phyloP scores from a whole-genome alignment of 2,888 invertebrate species.

The Hemaris fuciformis region DNA sequence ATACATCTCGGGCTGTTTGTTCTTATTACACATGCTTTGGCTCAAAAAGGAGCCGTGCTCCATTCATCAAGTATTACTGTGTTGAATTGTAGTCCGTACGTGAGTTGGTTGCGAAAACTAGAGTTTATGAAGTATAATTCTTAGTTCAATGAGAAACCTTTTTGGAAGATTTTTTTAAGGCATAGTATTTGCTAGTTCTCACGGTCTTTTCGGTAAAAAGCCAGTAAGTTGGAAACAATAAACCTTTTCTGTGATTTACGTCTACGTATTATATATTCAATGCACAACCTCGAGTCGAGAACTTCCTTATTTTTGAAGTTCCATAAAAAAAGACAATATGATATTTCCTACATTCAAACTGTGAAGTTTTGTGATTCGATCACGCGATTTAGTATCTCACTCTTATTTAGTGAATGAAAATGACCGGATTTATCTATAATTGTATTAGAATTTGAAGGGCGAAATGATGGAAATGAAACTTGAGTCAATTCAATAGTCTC shows the following conservation, averaged over 20 bases:
- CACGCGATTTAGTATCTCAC: not conserved
- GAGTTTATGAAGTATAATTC: no score
- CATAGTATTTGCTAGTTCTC: no score
- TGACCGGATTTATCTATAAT: no score
- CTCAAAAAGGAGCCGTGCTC: not conserved
- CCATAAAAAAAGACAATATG: not conserved
- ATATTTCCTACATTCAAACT: not conserved
- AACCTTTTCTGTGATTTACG: conserved; percentile 4
- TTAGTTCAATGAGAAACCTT: no score
- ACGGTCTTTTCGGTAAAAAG: no score
- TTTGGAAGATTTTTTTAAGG: no score
- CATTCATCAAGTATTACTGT: not conserved
- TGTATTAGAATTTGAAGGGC: no score
- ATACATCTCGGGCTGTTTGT: not conserved
- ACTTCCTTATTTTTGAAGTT: conserved; percentile 1
- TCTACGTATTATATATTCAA: not conserved
- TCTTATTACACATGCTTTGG: not conserved
- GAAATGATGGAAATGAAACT: no score
- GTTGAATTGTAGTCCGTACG: not conserved
- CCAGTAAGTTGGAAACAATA: not conserved
- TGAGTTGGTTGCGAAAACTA: no score
- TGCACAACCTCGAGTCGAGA: not conserved
- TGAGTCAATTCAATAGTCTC: no score
- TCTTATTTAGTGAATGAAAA: not conserved
- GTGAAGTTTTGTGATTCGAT: not conserved